Percentiles rank a stretch among this genome's conserved stretches.
Conservation (phyloP, 2,888 invertebrate species). For the Leucophora obtusa region DNA sequence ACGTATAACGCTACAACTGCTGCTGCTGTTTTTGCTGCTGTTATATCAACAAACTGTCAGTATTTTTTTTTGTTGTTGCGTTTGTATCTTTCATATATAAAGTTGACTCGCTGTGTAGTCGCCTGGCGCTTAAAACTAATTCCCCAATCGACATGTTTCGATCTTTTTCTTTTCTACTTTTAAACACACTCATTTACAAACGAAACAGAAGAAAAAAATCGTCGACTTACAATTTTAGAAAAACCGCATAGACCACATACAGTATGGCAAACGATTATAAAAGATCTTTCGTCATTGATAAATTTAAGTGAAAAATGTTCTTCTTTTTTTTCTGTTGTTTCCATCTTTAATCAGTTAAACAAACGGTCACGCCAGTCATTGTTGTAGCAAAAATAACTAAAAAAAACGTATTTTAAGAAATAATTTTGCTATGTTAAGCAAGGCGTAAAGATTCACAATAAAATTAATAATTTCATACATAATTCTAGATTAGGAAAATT, state of each 20-base stretch:
- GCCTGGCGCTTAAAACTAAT: constrained; percentile 75
- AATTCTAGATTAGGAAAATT: too few relatives aligned
- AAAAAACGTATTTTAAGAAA: too few relatives aligned
- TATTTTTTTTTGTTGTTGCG: neutral
- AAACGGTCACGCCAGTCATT: constrained; percentile 32
- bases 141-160: constrained; percentile 76
- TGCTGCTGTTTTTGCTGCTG: neutral
- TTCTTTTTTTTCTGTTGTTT: neutral
- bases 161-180: constrained; percentile 63
- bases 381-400: neutral
- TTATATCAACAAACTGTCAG: constrained; percentile 40
- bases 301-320: constrained; percentile 28
- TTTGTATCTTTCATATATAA: constrained; percentile 3
- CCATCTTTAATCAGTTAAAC: constrained; percentile 29
- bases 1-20: constrained; percentile 15
- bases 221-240: constrained; percentile 22
- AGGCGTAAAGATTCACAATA: too few relatives aligned
- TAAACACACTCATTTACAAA: constrained; percentile 21
- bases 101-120: constrained; percentile 47
- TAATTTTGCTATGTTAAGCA: too few relatives aligned
- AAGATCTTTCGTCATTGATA: constrained; percentile 45
- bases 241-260: constrained; percentile 22
- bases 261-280: constrained; percentile 23
- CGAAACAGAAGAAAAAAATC: constrained; percentile 5
- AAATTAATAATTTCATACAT: too few relatives aligned